Evolutionary conservation across 2,797 vertebrate species (phyloP).

Genomic region (Pangasius macronema): DNA sequence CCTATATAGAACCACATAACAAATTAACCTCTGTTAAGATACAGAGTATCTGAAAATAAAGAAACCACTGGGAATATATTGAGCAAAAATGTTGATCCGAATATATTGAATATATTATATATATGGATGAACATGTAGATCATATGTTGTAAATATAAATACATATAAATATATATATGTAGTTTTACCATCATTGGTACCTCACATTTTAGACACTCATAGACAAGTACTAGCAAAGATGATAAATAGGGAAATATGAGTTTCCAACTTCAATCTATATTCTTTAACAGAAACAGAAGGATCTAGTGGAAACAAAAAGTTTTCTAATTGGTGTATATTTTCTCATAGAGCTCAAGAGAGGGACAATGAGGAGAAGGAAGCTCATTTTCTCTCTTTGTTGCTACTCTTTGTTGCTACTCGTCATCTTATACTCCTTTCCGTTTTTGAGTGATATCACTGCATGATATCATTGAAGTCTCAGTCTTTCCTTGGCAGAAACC

Average conservation of each 20-base stretch:
- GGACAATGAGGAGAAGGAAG: background rate
- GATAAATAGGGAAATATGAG: background rate
- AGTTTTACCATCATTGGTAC: background rate
- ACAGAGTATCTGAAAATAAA: background rate
- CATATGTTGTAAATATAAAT: background rate
- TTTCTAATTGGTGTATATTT: background rate
- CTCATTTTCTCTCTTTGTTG: constrained; percentile 34
- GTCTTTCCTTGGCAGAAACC: constrained; percentile 26
- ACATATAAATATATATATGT: background rate
- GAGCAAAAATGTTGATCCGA: no score
- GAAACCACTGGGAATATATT: background rate
- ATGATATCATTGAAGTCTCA: constrained; percentile 8
- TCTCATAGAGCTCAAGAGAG: background rate
- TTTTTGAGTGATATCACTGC: constrained; percentile 9
- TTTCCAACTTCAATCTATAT: constrained; percentile 5
- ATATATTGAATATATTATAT: no score
- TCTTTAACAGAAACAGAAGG: background rate
- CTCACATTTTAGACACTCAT: background rate
- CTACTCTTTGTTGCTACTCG: no score
- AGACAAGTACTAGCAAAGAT: background rate
- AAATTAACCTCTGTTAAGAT: background rate
- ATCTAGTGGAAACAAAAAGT: background rate
- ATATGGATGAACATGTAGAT: background rate
- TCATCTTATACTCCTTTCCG: background rate
- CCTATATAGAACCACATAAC: background rate